These are phyloP conservation scores for Agriopis aurantiaria DNA, from an alignment of 2,888 invertebrate species.

Conservation along the genomic window DNA sequence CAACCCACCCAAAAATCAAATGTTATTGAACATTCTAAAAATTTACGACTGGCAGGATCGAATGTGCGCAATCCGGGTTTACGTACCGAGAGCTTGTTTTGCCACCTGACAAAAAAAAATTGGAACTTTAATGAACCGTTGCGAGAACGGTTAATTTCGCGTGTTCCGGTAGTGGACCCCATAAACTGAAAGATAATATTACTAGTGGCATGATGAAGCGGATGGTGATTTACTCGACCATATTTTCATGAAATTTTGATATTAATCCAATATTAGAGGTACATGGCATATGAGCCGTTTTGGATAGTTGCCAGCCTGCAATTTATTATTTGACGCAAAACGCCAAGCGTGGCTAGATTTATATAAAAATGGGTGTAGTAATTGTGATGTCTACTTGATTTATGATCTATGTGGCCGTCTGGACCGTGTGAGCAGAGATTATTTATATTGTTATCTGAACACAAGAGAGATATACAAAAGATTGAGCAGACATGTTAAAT, in stretches of 20 bases:
- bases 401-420: constrained; percentile 45
- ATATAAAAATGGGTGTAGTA: constrained; percentile 56
- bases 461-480: constrained; percentile 19
- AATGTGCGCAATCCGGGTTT: no score
- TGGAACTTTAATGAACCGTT: no score
- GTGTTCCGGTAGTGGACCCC: no score
- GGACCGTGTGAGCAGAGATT: constrained; percentile 31
- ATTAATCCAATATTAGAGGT: constrained; percentile 50
- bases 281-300: constrained; percentile 54
- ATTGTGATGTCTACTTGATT: constrained; percentile 58
- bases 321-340: constrained; percentile 72
- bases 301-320: constrained; percentile 66
- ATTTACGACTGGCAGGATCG: no score
- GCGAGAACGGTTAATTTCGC: no score
- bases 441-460: constrained; percentile 34
- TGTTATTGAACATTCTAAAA: no score
- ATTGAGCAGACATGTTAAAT: constrained; percentile 9
- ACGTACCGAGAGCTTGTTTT: no score
- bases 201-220: constrained; percentile 18
- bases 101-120: no score
- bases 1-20: no score
- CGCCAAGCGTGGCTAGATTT: constrained; percentile 49
- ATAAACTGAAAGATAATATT: not conserved
- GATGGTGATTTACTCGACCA: constrained; percentile 29
- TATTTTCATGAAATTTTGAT: constrained; percentile 44